A percentile compares a stretch with the other conserved stretches of the same genome.
These are phyloP conservation scores for Ctena decussata DNA, from an alignment of 2,888 invertebrate genomes.

Conservation along the genomic window DNA sequence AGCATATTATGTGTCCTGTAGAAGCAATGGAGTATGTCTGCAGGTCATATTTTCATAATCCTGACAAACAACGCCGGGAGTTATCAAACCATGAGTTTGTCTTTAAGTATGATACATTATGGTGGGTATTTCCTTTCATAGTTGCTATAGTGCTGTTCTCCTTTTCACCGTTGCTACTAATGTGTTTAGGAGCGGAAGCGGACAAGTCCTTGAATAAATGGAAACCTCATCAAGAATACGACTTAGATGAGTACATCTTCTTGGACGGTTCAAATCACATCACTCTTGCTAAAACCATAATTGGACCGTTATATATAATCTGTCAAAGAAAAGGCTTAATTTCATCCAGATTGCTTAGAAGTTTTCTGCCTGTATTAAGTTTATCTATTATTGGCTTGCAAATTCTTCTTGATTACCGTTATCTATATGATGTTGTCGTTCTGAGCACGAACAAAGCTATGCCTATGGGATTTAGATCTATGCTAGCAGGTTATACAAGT, in stretches of 20 bases:
- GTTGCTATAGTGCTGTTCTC: neutral
- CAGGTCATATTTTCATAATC: slow-evolving; percentile 28
- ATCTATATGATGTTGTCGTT: neutral
- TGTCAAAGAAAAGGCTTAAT: neutral
- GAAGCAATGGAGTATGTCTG: slow-evolving; percentile 59
- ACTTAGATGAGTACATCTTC: neutral
- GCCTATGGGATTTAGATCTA: neutral
- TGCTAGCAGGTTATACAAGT: neutral
- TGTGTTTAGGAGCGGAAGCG: neutral
- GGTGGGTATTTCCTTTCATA: neutral
- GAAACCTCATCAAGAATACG: neutral
- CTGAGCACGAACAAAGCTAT: neutral
- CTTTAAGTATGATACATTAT: neutral
- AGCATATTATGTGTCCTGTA: slow-evolving; percentile 62
- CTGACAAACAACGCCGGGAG: neutral
- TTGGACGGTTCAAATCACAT: neutral
- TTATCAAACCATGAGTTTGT: neutral
- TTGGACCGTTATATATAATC: neutral
- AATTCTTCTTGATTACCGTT: neutral
- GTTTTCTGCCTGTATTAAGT: neutral
- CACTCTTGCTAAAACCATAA: neutral
- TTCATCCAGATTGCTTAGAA: neutral
- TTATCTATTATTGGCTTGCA: neutral
- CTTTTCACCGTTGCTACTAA: neutral
- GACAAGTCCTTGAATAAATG: neutral